A percentile compares a stretch with the other conserved stretches of the same genome.
Conservation (phyloP, 2,797 vertebrate species). For the Buceros bicornis region DNA sequence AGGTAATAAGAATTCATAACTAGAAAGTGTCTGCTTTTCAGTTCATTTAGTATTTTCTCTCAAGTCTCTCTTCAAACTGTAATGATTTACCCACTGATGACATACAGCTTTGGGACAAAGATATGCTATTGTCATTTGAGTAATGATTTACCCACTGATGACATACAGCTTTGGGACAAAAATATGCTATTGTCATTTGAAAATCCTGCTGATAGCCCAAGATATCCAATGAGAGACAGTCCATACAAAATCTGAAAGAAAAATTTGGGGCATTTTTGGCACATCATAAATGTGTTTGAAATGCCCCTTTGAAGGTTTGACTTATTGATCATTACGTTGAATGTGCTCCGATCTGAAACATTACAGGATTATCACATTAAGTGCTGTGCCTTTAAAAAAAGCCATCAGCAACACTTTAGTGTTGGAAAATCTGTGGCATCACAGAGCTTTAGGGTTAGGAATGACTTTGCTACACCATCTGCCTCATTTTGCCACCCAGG, state of each 20-base stretch:
- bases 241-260: not conserved
- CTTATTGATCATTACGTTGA: not conserved
- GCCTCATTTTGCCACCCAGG: not conserved
- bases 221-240: not conserved
- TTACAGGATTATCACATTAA: not conserved
- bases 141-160: not conserved
- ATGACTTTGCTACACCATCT: not conserved
- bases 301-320: not conserved
- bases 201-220: not conserved
- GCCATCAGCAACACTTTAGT: not conserved
- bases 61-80: not conserved
- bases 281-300: not conserved
- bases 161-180: not conserved
- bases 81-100: not conserved
- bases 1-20: constrained; percentile 20
- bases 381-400: not conserved
- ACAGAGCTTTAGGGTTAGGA: not conserved
- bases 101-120: not conserved
- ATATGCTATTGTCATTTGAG: not conserved
- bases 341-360: not conserved
- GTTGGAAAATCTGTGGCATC: not conserved
- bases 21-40: not conserved
- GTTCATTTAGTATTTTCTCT: not conserved
- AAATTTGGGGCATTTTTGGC: not conserved
- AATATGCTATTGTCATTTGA: not conserved